Percentiles rank a stretch among this genome's conserved stretches.
These are phyloP conservation scores for Hirundo rustica DNA, from an alignment of 2,797 vertebrate genomes.

Conservation along the genomic window DNA sequence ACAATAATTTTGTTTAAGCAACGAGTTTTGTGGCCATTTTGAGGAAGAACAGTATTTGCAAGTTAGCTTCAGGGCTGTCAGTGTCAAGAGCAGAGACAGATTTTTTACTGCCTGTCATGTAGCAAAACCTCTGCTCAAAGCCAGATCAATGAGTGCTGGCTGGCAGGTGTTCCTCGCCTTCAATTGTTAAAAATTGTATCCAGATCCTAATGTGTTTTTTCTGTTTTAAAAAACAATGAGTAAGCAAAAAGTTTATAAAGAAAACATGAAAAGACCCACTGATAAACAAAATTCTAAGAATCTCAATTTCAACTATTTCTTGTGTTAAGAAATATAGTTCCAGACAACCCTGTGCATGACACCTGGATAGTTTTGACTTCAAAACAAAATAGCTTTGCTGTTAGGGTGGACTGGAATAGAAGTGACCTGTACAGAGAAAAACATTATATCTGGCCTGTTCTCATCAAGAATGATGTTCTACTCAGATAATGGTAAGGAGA, in stretches of 20 bases:
- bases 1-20: not conserved
- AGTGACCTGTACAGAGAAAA: not conserved
- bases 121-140: not conserved
- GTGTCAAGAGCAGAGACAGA: not conserved
- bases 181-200: not conserved
- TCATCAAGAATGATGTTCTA: not conserved
- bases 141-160: fast-evolving
- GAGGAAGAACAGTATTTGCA: not conserved
- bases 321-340: not conserved
- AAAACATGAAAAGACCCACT: not conserved
- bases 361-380: not conserved
- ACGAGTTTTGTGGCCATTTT: not conserved
- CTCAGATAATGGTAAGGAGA: not conserved
- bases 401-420: not conserved
- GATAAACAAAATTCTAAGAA: not conserved
- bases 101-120: not conserved
- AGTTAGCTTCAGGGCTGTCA: not conserved
- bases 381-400: not conserved
- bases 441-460: not conserved
- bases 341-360: not conserved
- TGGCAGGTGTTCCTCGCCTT: not conserved
- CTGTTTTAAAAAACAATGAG: not conserved
- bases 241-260: not conserved
- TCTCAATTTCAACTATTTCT: not conserved
- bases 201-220: no score